Evolutionary conservation across 1,140 invertebrate genomes (phyloP), one percentile per base, ranked within the genome.

Genomic region (Leptonema lineaticorne): DNA sequence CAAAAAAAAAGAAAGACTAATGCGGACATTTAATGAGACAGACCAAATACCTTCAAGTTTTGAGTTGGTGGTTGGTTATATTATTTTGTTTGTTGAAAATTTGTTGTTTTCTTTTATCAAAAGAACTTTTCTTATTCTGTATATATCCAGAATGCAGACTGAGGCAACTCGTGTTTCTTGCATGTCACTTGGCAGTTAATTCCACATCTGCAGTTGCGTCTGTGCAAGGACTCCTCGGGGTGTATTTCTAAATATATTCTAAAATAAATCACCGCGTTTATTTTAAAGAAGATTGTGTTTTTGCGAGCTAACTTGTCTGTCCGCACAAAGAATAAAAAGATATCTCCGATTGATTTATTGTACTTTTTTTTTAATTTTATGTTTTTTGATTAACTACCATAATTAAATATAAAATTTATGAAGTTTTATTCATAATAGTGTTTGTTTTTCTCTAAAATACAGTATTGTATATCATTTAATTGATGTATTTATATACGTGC

Each of bases 161-260:
- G n/a, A n/a, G n/a, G n/a, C n/a, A n/a, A n/a, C n/a, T n/a, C n/a
- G n/a, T n/a, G n/a, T n/a, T n/a, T n/a, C n/a, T n/a, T n/a, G n/a
- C n/a, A n/a, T n/a, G 24, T 4, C 2, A 27, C 26, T 58, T 22
- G n/a, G 48, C 4, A 20, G n/a, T n/a, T n/a, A 20, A 53, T 4
- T 26, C 9, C 48, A 20, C 24, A 26, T 20, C 48, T 26, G 28
- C 37, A 33, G 59, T 45, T 37, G 20, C 30, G 22, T 8, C 56
- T 14, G 27, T 53, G 50, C 50, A 53, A 53, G 50, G 50, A 45
- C 37, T 62, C 59, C 59, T 62, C 30, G 1, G 59, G 22, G 59
- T 45, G 59, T 22, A 8, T 59, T 59, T 59, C 59, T 62, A 62
- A 62, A 62, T 62, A 62, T 62, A 62, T 37, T 11, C 14, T 5